Base-by-base conservation (phyloP, 2,113 vertebrate species). In the Brienomyrus longianalis region DNA sequence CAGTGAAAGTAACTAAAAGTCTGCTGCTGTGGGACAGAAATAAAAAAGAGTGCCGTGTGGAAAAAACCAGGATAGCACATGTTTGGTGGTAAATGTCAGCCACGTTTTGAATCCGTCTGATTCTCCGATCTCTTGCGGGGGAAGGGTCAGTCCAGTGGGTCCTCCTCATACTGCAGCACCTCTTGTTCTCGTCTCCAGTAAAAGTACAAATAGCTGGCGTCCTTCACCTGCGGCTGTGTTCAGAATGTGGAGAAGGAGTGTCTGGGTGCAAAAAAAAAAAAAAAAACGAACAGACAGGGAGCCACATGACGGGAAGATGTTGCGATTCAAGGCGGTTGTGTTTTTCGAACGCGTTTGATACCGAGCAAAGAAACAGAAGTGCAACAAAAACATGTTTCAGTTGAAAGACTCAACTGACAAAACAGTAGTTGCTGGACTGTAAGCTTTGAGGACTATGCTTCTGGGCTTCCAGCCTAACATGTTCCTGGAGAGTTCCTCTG, bases 41-140 rank as follows among this genome's bases (percentile, higher is more conserved):
- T 31, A 84, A 48, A 35, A 27, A 35, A 19, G 35, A 39, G 27
- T 48, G 43, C 2, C 0, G 11, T 9, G 66, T n/a, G 70, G 70
- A 47, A 48, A 47, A 48, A 83, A 48, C n/a, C 21, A 48, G n/a
- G 27, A 56, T 86, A 23, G 85, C 31, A 54, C 48, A 23, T 87
- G 85, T 56, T 52, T 35, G 31, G 27, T 31, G 85, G 85, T 87
- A 56, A 87, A 87, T 87, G 85, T 87, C 85, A 87, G 17, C n/a
- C 51, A n/a, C n/a, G 27, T 52, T 56, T 21, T 56, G 85, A 56
- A 7, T 87, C 48, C n/a, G n/a, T 87, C 15, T 43, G 85, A 54
- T 52, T 87, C n/a, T 39, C 51, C 2, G 27, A 39, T 52, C 51
- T 54, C 85, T 31, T 19, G 51, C 48, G 27, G 51, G 51, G 56